Evolutionary conservation across 1,140 invertebrate genomes (phyloP).

Genomic region (Trypoxylus dichotomus): DNA sequence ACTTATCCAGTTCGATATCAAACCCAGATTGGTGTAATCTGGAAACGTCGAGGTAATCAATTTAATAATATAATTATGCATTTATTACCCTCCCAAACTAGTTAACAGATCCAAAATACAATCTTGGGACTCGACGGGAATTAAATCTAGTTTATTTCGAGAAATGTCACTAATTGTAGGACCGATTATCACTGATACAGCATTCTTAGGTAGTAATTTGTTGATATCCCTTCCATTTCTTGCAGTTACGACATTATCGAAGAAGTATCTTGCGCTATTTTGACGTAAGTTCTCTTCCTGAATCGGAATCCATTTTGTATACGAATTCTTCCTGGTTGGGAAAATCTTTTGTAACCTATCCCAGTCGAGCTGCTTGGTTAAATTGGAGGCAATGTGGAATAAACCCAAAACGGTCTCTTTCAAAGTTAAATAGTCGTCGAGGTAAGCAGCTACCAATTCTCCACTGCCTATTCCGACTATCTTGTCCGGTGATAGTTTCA

Average conservation of each 20-base stretch:
- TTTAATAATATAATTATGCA: constrained; percentile 14
- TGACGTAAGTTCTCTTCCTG: neutral
- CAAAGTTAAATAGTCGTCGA: constrained; percentile 82
- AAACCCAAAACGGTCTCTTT: too few species aligned
- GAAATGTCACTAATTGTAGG: too few species aligned
- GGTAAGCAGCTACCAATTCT: constrained; percentile 81
- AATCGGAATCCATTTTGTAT: neutral
- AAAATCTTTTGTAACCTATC: neutral
- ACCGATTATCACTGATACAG: too few species aligned
- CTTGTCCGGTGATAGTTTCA: constrained; percentile 70
- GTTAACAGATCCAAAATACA: neutral
- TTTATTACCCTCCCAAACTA: constrained; percentile 1
- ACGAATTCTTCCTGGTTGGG: neutral
- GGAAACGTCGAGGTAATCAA: constrained; percentile 43
- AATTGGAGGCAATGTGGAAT: too few species aligned
- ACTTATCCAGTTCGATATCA: neutral
- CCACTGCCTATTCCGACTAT: constrained; percentile 81
- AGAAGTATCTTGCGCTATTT: neutral
- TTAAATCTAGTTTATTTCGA: neutral
- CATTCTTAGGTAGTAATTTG: too few species aligned
- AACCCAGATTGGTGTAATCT: neutral
- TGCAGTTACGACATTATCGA: too few species aligned
- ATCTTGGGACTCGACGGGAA: neutral
- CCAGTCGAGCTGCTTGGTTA: too few species aligned
- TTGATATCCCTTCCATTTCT: too few species aligned